phyloP scores from a whole-genome alignment of 2,797 vertebrate species.

The Sitta carolinensis region DNA sequence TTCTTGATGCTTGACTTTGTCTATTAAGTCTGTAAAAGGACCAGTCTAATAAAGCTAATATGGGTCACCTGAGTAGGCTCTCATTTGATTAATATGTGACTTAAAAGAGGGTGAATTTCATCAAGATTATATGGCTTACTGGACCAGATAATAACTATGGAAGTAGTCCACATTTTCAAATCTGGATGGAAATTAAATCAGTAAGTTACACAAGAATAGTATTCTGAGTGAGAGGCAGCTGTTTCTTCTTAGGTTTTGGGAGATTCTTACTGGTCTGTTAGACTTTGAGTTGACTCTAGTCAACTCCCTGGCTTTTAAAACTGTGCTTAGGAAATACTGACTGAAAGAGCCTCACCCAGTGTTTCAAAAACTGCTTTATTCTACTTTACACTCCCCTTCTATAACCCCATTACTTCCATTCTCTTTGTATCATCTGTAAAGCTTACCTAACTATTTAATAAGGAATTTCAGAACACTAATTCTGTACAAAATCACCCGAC shows the following conservation, averaged over 20 bases:
- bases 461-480: neutral
- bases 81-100: neutral
- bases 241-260: neutral
- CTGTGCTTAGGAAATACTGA: neutral
- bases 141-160: neutral
- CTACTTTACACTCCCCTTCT: neutral
- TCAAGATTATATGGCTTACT: neutral
- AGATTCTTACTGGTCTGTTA: neutral
- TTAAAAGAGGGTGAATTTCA: neutral
- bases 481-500: neutral
- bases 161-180: neutral
- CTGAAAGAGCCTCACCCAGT: neutral
- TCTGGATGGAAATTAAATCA: neutral
- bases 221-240: neutral
- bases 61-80: neutral
- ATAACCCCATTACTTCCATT: neutral
- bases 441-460: neutral
- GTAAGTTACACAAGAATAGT: neutral
- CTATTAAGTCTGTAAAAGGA: neutral
- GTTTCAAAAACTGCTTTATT: neutral
- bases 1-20: neutral
- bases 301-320: neutral
- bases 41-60: neutral
- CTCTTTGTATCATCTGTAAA: neutral
- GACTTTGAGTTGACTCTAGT: neutral